Evolutionary conservation across 2,113 vertebrate species (phyloP).

Genomic region (Amblyopsis rosae): DNA sequence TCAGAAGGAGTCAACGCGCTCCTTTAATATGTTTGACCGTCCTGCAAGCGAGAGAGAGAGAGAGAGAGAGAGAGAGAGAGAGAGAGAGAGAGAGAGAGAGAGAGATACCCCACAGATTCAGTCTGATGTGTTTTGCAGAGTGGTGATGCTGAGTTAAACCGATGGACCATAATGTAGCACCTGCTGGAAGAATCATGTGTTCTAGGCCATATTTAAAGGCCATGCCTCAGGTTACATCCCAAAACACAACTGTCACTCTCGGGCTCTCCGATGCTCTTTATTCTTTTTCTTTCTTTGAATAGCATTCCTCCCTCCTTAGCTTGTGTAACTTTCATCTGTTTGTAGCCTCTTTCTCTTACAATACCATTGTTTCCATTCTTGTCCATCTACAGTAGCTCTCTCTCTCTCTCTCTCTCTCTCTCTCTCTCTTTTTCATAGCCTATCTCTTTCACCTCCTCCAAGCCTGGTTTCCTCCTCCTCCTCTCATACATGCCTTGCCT

Average conservation of each 20-base stretch:
- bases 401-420: conserved; percentile 9
- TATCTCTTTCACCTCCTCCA: conserved; percentile 11
- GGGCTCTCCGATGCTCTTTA: no score
- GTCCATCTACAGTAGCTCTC: neutral
- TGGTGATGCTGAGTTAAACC: conserved; percentile 14
- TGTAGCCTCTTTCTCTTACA: conserved; percentile 20
- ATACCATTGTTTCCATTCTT: conserved; percentile 28
- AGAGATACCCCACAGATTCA: conserved; percentile 42
- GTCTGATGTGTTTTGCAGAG: conserved; percentile 70
- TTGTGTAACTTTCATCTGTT: no score
- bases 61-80: conserved; percentile 10
- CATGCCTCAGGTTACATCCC: conserved; percentile 37
- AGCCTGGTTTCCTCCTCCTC: conserved; percentile 19
- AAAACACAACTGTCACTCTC: conserved; percentile 25
- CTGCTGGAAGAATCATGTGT: conserved; percentile 69
- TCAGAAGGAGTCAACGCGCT: conserved; percentile 40
- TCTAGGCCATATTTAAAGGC: conserved; percentile 21
- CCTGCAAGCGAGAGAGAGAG: conserved; percentile 20
- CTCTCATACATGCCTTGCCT: conserved; percentile 18
- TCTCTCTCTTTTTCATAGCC: conserved; percentile 3
- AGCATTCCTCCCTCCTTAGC: no score
- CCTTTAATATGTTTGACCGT: conserved; percentile 54
- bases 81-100: conserved; percentile 24
- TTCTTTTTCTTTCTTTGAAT: no score
- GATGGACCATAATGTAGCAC: conserved; percentile 33